phyloP scores from a whole-genome alignment of 2,888 invertebrate genomes.

The Epinotia nisella region DNA sequence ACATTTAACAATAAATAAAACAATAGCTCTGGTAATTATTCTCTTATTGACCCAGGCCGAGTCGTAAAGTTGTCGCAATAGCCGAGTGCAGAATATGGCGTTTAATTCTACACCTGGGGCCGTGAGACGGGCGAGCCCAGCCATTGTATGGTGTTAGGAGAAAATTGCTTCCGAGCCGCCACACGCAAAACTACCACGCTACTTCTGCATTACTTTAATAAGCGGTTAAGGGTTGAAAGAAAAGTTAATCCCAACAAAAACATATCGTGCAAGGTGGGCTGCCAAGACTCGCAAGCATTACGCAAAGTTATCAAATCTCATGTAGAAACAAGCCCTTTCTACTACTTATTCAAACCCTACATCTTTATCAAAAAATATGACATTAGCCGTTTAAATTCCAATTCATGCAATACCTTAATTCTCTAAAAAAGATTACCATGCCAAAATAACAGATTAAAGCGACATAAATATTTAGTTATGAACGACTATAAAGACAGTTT shows the following conservation, averaged over 20 bases:
- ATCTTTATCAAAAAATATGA: too few relatives aligned
- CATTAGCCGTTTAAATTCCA: too few relatives aligned
- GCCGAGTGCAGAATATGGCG: constrained; percentile 45
- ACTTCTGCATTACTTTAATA: constrained; percentile 48
- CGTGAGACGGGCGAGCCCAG: constrained; percentile 59
- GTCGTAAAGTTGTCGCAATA: constrained; percentile 38
- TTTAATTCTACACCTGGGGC: constrained; percentile 61
- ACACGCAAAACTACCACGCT: constrained; percentile 61
- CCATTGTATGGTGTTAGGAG: constrained; percentile 62
- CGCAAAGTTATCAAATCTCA: neutral
- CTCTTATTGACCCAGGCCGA: constrained; percentile 35
- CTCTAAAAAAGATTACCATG: too few relatives aligned
- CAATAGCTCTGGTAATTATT: constrained; percentile 19
- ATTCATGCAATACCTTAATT: too few relatives aligned
- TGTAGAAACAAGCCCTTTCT: too few relatives aligned
- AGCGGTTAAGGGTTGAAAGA: constrained; percentile 36
- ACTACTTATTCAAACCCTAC: too few relatives aligned
- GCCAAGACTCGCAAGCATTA: neutral
- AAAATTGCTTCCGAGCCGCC: constrained; percentile 69
- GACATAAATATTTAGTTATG: too few relatives aligned
- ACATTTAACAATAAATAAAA: constrained; percentile 19
- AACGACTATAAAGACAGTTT: too few relatives aligned
- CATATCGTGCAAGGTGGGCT: constrained; percentile 1
- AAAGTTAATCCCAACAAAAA: constrained; percentile 17
- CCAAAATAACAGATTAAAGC: too few relatives aligned